Evolutionary conservation across 2,113 vertebrate species (phyloP).

Genomic region (Brachionichthys hirsutus): DNA sequence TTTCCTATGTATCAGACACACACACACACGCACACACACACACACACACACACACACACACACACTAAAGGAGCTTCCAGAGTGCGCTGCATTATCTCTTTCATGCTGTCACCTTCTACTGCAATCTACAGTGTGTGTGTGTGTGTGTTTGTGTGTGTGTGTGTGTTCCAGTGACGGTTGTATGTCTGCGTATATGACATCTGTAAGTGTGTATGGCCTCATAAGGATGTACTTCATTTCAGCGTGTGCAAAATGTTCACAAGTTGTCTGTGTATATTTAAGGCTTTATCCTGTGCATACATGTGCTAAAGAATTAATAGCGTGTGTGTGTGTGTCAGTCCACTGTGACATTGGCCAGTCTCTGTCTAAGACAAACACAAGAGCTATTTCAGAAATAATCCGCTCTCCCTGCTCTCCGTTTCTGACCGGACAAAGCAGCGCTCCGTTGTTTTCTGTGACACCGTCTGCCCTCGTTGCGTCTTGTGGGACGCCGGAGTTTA

Average conservation of each 20-base stretch:
- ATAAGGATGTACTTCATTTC: conserved; percentile 17
- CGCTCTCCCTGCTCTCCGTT: conserved; percentile 49
- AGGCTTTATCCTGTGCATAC: conserved; percentile 14
- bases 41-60: conserved; percentile 18
- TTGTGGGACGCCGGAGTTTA: conserved; percentile 49
- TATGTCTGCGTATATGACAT: conserved; percentile 26
- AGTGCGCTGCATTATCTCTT: conserved; percentile 55
- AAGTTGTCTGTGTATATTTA: conserved; percentile 32
- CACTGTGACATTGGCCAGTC: conserved; percentile 63
- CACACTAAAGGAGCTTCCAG: conserved; percentile 31
- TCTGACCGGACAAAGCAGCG: conserved; percentile 42
- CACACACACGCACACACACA: conserved; percentile 27
- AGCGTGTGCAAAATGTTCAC: conserved; percentile 35
- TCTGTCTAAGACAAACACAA: conserved; percentile 67
- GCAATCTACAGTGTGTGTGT: conserved; percentile 30
- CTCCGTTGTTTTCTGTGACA: conserved; percentile 51
- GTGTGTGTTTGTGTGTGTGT: conserved; percentile 9
- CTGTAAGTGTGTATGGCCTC: conserved; percentile 16
- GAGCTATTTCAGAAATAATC: conserved; percentile 65
- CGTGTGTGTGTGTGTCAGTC: conserved; percentile 28
- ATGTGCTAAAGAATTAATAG: conserved; percentile 15
- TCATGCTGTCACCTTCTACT: conserved; percentile 25
- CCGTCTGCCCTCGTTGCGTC: conserved; percentile 50
- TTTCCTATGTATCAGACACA: conserved; percentile 20
- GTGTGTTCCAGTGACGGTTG: conserved; percentile 18